A percentile compares a stretch with the other conserved stretches of the same genome.
Conservation (phyloP, 2,797 vertebrate genomes). For the Thripadectes ignobilis region DNA sequence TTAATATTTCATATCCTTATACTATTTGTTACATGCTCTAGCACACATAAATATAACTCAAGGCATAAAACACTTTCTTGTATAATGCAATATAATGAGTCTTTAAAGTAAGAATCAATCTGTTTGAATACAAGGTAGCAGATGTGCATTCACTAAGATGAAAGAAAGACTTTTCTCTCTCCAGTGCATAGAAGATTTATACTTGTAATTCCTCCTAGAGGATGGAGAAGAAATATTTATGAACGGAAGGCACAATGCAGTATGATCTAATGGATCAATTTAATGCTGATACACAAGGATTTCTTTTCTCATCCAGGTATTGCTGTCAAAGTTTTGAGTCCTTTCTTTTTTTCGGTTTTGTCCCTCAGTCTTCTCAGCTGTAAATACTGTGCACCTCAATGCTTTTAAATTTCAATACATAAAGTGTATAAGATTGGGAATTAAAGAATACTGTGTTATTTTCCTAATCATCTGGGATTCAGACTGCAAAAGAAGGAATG, state of each 20-base stretch:
- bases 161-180: slow-evolving; percentile 1
- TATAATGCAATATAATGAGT: background rate
- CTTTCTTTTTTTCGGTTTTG: background rate
- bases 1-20: background rate
- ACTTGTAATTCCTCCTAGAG: slow-evolving; percentile 3
- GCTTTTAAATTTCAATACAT: background rate
- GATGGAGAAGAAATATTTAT: slow-evolving; percentile 29
- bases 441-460: background rate
- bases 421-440: background rate
- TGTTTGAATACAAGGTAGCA: slow-evolving; percentile 14
- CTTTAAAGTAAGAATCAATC: slow-evolving; percentile 37
- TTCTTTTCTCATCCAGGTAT: background rate
- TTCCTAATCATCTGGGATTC: background rate
- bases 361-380: background rate
- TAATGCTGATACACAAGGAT: background rate
- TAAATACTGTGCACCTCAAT: background rate
- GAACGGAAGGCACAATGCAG: background rate
- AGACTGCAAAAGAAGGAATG: background rate
- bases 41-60: background rate
- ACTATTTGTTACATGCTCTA: background rate
- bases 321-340: background rate
- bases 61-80: background rate
- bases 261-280: background rate
- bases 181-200: slow-evolving; percentile 25
- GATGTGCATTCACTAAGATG: slow-evolving; percentile 22